Conservation (phyloP, 2,113 vertebrate genomes). For the Engystomops pustulosus region DNA sequence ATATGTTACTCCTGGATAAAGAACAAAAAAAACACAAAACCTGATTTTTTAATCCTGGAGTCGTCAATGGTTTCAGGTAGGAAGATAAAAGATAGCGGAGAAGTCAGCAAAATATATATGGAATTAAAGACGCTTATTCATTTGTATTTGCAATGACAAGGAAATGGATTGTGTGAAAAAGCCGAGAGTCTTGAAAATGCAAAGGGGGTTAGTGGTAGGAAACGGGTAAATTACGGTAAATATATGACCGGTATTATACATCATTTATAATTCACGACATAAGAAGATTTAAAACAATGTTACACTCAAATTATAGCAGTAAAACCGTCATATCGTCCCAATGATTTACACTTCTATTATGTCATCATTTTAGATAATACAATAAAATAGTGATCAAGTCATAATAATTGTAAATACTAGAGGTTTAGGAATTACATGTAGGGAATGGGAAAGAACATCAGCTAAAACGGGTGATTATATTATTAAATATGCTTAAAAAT, state of each 20-base stretch:
- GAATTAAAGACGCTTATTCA: background rate
- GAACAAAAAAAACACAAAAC: slow-evolving; percentile 16
- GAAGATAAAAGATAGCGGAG: background rate
- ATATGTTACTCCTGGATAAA: slow-evolving; percentile 33
- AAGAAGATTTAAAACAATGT: background rate
- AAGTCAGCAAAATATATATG: background rate
- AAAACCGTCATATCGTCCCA: background rate
- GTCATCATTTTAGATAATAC: background rate
- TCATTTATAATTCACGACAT: background rate
- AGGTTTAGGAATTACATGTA: background rate
- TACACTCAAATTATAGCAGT: background rate
- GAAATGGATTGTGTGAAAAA: background rate
- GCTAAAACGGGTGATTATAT: background rate
- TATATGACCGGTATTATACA: background rate
- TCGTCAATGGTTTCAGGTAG: background rate
- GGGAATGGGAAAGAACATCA: background rate
- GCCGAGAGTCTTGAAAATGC: background rate
- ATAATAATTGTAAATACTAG: background rate
- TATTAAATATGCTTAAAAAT: no score
- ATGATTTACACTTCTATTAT: background rate
- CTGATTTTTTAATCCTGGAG: slow-evolving; percentile 27
- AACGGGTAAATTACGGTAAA: background rate
- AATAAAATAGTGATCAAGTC: background rate
- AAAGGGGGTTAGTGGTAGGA: background rate
- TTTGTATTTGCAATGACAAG: background rate